Evolutionary conservation across 2,888 invertebrate species (phyloP), one percentile per base, ranked within the genome.

Genomic region (Acronicta leporina): DNA sequence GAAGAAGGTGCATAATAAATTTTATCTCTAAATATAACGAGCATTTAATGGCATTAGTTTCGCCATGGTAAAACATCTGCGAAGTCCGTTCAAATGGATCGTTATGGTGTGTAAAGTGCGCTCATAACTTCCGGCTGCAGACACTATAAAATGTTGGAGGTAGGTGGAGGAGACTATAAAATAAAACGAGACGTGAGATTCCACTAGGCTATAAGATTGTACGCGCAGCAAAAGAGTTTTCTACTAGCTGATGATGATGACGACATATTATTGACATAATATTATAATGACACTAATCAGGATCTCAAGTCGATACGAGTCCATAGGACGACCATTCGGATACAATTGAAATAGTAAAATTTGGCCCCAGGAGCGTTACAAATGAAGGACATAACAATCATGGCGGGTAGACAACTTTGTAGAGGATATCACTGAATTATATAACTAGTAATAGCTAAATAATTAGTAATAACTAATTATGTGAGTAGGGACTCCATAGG

Each of bases 71-170:
- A 53, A 61, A 52, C 33, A 63, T 58, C 45, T 55, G 51, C 33
- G 42, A 48, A 54, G 38, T 46, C 43, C 52, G 30, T 47, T 42
- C 9, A 69, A 69, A 64, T 55, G 52, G 25, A 46, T 14, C 57
- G 57, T 70, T 57, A 50, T 57, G 54, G 52, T 47, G 58, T 62
- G 43, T 70, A 65, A 57, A 70, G 48, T 57, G 53, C 11, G 41
- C 57, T 58, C 42, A 61, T 52, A 58, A 38, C 61, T 70, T 70
- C 61, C 66, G 66, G 61, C 48, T 54, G 52, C 33, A 70, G 52
- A 55, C 48, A 58, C 54, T 33, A 55, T 70, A 49, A 57, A 70
- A 61, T 61, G 45, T 38, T 58, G 45, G 42, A 20, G 42, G 40
- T 33, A 42, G 48, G 54, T 55, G 43, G 52, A 50, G 40, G 11